Conservation (phyloP, 37 sponge, comb jelly and placozoan species). For the Halichondria panicea region DNA sequence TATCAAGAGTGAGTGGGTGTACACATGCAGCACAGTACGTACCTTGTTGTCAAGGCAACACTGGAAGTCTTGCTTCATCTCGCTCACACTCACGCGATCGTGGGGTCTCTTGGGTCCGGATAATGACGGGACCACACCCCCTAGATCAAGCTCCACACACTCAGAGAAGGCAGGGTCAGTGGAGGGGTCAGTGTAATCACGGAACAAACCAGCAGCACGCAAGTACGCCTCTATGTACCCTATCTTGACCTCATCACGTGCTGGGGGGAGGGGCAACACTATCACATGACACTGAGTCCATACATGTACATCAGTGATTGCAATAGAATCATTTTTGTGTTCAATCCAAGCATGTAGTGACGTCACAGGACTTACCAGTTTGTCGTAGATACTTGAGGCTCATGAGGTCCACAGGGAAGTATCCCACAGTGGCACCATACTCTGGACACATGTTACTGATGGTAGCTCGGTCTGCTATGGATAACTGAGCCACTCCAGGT, state of each 20-base stretch:
- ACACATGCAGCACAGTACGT: not conserved
- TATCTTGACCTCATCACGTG: slow-evolving; percentile 36
- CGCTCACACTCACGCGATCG: slow-evolving; percentile 77
- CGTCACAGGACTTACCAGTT: slow-evolving; percentile 47
- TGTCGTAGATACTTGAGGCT: slow-evolving; percentile 82
- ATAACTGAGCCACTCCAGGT: slow-evolving; percentile 83
- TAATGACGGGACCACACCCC: slow-evolving; percentile 75
- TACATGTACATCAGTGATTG: not conserved
- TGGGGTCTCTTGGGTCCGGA: slow-evolving; percentile 94
- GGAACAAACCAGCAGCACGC: slow-evolving; percentile 61
- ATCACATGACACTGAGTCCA: not conserved
- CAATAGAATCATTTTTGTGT: not conserved
- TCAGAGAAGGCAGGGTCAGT: slow-evolving; percentile 78
- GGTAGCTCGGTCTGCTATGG: slow-evolving; percentile 92
- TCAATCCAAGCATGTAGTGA: too few relatives aligned
- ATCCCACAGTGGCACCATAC: slow-evolving; percentile 90
- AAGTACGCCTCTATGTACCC: slow-evolving; percentile 67
- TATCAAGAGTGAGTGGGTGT: not conserved
- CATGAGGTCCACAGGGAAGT: slow-evolving; percentile 88
- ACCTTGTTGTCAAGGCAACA: slow-evolving; percentile 84
- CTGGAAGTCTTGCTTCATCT: slow-evolving; percentile 88
- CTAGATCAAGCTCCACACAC: slow-evolving; percentile 77
- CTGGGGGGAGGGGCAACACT: slow-evolving; percentile 6
- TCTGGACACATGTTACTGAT: slow-evolving; percentile 96
- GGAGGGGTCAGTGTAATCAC: slow-evolving; percentile 51